Conservation (phyloP, 2,113 vertebrate species). For the Athene noctua region DNA sequence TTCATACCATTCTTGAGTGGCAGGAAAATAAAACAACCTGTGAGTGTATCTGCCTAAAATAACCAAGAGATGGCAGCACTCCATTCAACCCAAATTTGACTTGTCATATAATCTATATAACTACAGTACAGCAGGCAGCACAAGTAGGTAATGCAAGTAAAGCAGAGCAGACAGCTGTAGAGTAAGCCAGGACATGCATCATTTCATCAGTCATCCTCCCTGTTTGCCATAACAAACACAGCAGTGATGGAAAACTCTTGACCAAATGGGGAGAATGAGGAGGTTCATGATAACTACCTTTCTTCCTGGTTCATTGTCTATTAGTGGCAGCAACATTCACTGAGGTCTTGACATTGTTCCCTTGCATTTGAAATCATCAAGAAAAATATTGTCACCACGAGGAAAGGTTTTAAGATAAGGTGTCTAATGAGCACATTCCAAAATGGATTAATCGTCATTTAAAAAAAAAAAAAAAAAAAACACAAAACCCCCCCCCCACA, state of each 20-base stretch:
- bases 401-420: not conserved
- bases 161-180: not conserved
- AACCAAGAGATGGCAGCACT: constrained; percentile 61
- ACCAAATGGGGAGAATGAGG: not conserved
- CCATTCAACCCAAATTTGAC: constrained; percentile 2
- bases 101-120: not conserved
- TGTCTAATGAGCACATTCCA: not conserved
- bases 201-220: not conserved
- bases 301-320: not conserved
- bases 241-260: not conserved
- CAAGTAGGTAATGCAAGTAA: not conserved
- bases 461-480: not conserved
- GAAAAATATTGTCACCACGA: not conserved
- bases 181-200: not conserved
- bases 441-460: not conserved
- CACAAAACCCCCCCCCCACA: not conserved
- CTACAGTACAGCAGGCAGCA: not conserved
- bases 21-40: not conserved
- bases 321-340: not conserved
- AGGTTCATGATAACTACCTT: accelerated
- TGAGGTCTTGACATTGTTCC: not conserved
- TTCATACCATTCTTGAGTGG: not conserved
- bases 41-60: not conserved
- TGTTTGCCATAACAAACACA: not conserved
- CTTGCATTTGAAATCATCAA: not conserved